Base-by-base conservation (phyloP, 2,888 invertebrate species). In the Syrphus vitripennis region DNA sequence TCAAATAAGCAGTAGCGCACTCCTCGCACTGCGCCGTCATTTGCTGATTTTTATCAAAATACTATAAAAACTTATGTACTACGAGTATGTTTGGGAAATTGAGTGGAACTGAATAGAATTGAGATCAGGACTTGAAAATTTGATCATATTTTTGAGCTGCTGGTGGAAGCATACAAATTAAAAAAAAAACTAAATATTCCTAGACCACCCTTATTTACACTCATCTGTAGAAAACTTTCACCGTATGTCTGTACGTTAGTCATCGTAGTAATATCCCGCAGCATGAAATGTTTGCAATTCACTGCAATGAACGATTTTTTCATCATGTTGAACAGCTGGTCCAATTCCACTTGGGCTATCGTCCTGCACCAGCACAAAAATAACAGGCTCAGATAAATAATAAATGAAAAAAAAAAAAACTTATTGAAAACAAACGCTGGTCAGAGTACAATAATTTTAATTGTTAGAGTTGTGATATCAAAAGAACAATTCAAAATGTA, bases 241-340 rank as follows among this genome's bases (percentile, higher is more conserved):
- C 3, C 4, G 21, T 40, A 9, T 24, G 61, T 26, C 61, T 61
- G 24, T 2, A 61, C 2, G 61, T 40, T 61, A 61, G 61, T 40
- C 61, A 61, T 40, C 40, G 55, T 55, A 55, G 40, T 42, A n/a
- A 61, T 61, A 42, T 16, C 61, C 61, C 61, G 40, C 26, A 61
- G 61, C 24, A 40, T 26, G 26, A n/a, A 10, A 42, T 42, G 10
- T 61, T 61, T 42, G 59, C 59, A 21, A 59, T 16, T 59, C 37
- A 14, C 6, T 61, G 61, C 40, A 40, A 40, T n/a, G n/a, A 61
- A 4, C 9, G 7, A 40, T 14, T 61, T 7, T 61, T 24, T 34
- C 16, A 61, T 26, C 61, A 61, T n/a, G n/a, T n/a, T n/a, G 10
- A 61, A 61, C 61, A 61, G 61, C 40, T 61, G 55, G 16, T 16